Conservation (phyloP, 2,797 vertebrate species). For the Calcarius lapponicus region DNA sequence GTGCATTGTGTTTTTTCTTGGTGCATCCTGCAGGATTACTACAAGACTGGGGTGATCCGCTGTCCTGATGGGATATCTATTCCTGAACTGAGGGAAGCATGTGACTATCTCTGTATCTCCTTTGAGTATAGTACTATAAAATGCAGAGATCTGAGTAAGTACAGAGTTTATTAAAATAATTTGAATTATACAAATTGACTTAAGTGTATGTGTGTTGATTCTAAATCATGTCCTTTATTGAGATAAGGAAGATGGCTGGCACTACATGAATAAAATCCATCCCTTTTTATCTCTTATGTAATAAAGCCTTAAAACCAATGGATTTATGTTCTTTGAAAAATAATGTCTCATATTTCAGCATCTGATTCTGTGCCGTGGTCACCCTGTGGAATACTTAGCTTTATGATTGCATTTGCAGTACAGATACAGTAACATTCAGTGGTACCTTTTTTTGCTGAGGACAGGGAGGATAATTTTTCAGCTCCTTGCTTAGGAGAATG, state of each 20-base stretch:
- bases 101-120: constrained; percentile 99
- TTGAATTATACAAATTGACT: not conserved
- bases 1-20: constrained; percentile 52
- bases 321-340: not conserved
- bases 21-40: constrained; percentile 88
- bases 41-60: constrained; percentile 98
- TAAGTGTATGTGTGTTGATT: not conserved
- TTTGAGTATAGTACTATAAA: constrained; percentile 99
- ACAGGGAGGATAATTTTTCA: not conserved
- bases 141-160: constrained; percentile 99
- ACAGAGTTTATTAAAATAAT: constrained; percentile 7
- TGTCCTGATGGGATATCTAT: constrained; percentile 99
- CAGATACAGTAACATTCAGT: not conserved
- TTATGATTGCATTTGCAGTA: not conserved
- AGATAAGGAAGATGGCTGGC: not conserved
- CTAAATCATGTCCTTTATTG: not conserved
- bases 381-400: not conserved
- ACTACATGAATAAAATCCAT: not conserved
- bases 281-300: not conserved
- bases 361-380: not conserved
- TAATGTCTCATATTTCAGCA: not conserved
- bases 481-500: not conserved
- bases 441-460: not conserved
- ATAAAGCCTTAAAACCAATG: not conserved
- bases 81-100: constrained; percentile 96